Conservation (phyloP, 2,113 vertebrate species). For the Sterrhoptilus dennistouni region DNA sequence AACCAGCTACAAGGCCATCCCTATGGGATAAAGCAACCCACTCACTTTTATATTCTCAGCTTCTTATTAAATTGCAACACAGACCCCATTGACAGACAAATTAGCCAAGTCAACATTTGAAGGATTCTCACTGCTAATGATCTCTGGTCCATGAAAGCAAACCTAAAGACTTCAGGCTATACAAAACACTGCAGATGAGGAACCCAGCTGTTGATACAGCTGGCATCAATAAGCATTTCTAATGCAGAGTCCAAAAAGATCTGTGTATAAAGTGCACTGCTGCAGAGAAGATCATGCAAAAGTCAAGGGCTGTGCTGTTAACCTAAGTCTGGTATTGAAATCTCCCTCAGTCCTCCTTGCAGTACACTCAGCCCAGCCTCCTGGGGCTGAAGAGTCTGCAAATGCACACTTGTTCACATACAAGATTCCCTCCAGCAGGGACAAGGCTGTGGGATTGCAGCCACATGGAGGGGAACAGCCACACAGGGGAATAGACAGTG, state of each 20-base stretch:
- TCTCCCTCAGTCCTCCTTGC: background rate
- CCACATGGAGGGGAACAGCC: background rate
- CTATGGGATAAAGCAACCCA: background rate
- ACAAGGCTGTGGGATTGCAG: background rate
- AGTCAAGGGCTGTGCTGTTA: slow-evolving; percentile 37
- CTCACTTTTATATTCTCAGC: background rate
- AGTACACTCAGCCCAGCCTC: background rate
- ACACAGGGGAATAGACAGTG: background rate
- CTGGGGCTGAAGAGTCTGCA: background rate
- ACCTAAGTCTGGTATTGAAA: background rate
- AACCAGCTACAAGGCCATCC: background rate
- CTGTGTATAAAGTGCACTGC: background rate
- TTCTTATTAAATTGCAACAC: background rate
- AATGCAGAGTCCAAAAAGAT: slow-evolving; percentile 25
- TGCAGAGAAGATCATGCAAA: slow-evolving; percentile 20
- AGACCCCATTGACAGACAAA: slow-evolving; percentile 39
- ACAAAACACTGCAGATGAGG: slow-evolving; percentile 36
- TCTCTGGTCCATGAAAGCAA: slow-evolving; percentile 52
- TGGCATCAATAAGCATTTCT: slow-evolving; percentile 47
- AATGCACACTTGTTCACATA: background rate
- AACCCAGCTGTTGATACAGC: slow-evolving; percentile 53
- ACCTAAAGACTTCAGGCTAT: slow-evolving; percentile 54
- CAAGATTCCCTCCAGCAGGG: background rate
- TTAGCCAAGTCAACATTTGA: slow-evolving; percentile 56
- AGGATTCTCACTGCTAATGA: slow-evolving; percentile 41